phyloP scores from a whole-genome alignment of 1,140 invertebrate species.

The Euwallacea similis region DNA sequence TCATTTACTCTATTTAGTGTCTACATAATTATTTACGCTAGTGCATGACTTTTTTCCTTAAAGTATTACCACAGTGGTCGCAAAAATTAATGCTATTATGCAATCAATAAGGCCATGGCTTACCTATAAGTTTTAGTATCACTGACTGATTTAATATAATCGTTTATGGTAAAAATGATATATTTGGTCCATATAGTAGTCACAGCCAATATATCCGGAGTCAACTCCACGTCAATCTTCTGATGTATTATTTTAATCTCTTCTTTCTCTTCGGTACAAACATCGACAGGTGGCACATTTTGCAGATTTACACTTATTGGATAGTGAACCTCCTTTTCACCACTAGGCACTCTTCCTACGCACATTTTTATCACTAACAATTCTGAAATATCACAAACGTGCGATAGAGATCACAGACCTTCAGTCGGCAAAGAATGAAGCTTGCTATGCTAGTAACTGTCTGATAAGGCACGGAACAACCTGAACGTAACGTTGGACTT shows the following conservation, averaged over 20 bases:
- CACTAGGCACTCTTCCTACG: conserved; percentile 37
- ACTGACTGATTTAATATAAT: conserved; percentile 27
- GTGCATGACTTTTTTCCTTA: too few relatives aligned
- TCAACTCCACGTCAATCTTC: conserved; percentile 13
- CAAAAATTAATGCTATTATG: too few relatives aligned
- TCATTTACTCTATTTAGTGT: too few relatives aligned
- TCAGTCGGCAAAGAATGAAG: conserved; percentile 10
- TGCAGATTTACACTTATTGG: conserved; percentile 9
- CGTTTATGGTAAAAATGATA: conserved; percentile 31
- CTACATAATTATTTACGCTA: too few relatives aligned
- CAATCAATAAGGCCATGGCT: background rate
- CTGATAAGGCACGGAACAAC: conserved; percentile 11
- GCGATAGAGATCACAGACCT: conserved; percentile 11
- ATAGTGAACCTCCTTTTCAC: conserved; percentile 24
- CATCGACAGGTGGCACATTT: conserved; percentile 1
- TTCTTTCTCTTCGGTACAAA: conserved; percentile 11
- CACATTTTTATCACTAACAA: conserved; percentile 34
- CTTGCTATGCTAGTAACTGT: conserved; percentile 7
- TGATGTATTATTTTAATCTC: background rate
- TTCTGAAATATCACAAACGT: background rate
- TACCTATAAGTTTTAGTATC: conserved; percentile 38
- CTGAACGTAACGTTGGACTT: conserved; percentile 5
- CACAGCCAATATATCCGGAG: conserved; percentile 40
- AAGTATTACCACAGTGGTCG: too few relatives aligned
- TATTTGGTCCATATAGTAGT: conserved; percentile 41